These are phyloP conservation scores for Malurus alboscapulatus DNA, from an alignment of 2,113 vertebrate genomes.

Conservation along the genomic window DNA sequence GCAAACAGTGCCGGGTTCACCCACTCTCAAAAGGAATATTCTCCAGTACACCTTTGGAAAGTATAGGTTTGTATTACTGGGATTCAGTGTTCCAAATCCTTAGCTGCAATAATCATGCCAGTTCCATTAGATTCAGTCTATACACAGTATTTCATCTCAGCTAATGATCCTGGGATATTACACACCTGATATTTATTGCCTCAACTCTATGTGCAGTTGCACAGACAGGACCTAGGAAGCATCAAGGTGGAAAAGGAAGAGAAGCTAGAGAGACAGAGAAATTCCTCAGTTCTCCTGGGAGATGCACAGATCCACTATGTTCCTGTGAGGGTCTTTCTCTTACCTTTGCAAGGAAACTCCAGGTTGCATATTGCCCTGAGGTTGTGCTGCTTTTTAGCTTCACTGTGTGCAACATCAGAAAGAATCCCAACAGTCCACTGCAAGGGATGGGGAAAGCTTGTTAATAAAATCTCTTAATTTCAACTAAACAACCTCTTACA, in stretches of 20 bases:
- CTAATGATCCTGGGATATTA: neutral
- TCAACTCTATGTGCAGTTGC: rapidly evolving
- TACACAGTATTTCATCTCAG: neutral
- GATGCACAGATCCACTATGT: neutral
- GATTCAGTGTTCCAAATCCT: neutral
- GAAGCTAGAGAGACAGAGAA: neutral
- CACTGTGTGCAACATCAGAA: conserved; percentile 82
- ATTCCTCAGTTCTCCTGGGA: neutral
- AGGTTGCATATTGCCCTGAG: conserved; percentile 81
- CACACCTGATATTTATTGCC: neutral
- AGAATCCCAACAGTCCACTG: conserved; percentile 90
- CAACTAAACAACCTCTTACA: neutral
- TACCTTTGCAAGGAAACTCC: conserved; percentile 92
- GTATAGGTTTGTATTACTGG: neutral
- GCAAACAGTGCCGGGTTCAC: neutral
- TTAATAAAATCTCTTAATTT: conserved; percentile 27
- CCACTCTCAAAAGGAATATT: neutral
- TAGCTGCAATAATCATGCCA: neutral
- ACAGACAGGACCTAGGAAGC: neutral
- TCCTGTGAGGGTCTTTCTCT: conserved; percentile 15
- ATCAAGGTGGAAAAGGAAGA: neutral
- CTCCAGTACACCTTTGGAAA: neutral
- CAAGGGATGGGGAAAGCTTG: conserved; percentile 34
- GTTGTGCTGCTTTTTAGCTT: conserved; percentile 82
- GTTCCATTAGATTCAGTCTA: neutral